Base-by-base conservation (phyloP, 2,113 vertebrate species). In the Uropsilus gracilis region DNA sequence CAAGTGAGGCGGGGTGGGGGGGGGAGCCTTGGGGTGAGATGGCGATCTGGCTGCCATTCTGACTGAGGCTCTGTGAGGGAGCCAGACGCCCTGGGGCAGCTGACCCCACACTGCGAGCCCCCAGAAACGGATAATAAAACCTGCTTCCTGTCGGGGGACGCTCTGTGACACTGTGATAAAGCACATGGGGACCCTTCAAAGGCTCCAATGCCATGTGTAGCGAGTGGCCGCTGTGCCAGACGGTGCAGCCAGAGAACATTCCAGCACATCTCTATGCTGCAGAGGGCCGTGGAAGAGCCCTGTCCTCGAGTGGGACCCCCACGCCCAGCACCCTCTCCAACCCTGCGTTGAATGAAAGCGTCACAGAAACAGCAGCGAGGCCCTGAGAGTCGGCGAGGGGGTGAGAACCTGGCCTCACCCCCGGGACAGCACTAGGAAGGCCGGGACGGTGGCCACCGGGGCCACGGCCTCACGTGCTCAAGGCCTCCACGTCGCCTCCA, bases 201-300 rank as follows among this genome's bases (percentile, higher is more conserved):
- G 4, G 61, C n/a, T 61, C 13, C 32, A 53, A 20, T 2, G 24
- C 22, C 64, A 44, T 0, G 0, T 0, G 17, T 12, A 34, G 39
- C 20, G 10, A 50, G 17, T 0, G 18, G 46, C 44, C n/a, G 3
- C 6, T 44, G 28, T 0, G 3, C 1, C 1, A 5, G 76, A 50
- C 3, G 13, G 11, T 4, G 14, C n/a, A 69, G 71, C 39, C 4
- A 6, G 0, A 17, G 46, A 39, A 3, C 48, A 6, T 8, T 3
- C 17, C 0, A 32, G 63, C 22, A 4, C 8, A 11, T 3, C 8
- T 14, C 57, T 59, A 68, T 7, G 0, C 2, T 12, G 12, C 3
- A 17, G 39, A 61, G 32, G 32, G 3, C 66, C 26, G 12, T 5
- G 0, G 1, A 48, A 53, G 0, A 73, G 53, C 0, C 0, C 7